Base-by-base conservation (phyloP, 2,797 vertebrate species). In the Tolypeutes matacus region DNA sequence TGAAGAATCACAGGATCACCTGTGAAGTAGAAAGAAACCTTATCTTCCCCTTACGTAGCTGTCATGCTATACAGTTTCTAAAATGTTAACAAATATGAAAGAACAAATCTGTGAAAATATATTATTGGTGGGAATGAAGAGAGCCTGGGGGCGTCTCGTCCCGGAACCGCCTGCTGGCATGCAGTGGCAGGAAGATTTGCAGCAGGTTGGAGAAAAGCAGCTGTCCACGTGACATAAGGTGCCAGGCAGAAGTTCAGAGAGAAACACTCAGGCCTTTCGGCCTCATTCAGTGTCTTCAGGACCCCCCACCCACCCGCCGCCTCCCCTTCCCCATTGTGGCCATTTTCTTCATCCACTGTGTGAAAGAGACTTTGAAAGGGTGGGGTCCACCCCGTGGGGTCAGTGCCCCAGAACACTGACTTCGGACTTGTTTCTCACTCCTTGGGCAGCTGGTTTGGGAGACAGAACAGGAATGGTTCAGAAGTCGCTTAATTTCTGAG, bases 391-490 rank as follows among this genome's bases (percentile, higher is more conserved):
- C 87, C 31, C 46, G 23, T 82, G 64, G 27, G 51, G 13, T 14
- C 34, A 0, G 0, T 13, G 49, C 14, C 86, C 34, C 31, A 4
- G 20, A 53, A 53, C 49, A 70, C 70, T 10, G 21, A 12, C 46
- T 70, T 21, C 34, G 58, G 27, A 18, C 1, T 7, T 56, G 21
- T 72, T 64, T 46, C 7, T 86, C 78, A 81, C 86, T 76, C 69
- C 82, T 69, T 36, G 76, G 36, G 53, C 85, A n/a, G 75, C 77
- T 96, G 70, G 81, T 73, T 73, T 1, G n/a, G 60, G 62, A 93
- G 56, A 69, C 20, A n/a, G 13, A 91, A 27, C 17, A 76, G 13
- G 46, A 39, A 36, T 70, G 12, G n/a, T 51, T 81, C 69, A 39
- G 11, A 86, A 78, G 31, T 81, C 87, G 4, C 46, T 90, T 86